Conservation (phyloP, 2,888 invertebrate genomes). For the Polyommatus icarus region DNA sequence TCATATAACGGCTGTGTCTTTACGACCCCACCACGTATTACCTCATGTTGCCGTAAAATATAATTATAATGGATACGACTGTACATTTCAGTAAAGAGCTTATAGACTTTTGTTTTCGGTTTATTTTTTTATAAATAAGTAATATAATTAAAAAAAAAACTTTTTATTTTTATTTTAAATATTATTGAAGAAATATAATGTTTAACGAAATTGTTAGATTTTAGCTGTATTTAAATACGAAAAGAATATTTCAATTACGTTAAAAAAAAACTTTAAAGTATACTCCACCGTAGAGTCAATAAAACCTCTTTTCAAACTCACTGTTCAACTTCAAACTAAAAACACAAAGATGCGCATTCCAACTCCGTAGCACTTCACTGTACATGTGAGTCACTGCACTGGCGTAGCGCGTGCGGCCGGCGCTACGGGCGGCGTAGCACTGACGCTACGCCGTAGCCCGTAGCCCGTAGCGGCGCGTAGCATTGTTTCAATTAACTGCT, state of each 20-base stretch:
- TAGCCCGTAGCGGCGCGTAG: constrained; percentile 50
- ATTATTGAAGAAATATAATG: no score
- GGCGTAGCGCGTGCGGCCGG: constrained; percentile 67
- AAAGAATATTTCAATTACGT: neutral
- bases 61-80: constrained; percentile 16
- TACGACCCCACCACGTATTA: neutral
- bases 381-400: constrained; percentile 59
- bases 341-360: constrained; percentile 53
- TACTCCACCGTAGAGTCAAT: neutral
- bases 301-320: neutral
- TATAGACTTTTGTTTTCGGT: neutral
- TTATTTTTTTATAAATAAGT: no score
- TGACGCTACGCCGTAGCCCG: constrained; percentile 56
- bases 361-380: constrained; percentile 52
- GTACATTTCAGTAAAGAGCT: neutral
- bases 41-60: constrained; percentile 23
- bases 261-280: constrained; percentile 11
- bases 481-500: constrained; percentile 74
- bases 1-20: constrained; percentile 11
- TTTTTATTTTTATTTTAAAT: no score
- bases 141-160: no score
- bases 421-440: constrained; percentile 74
- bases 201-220: no score
- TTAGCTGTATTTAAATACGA: neutral
- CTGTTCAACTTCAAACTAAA: constrained; percentile 24